Base-by-base conservation (phyloP, 2,888 invertebrate species). In the Epirrhoe alternata region DNA sequence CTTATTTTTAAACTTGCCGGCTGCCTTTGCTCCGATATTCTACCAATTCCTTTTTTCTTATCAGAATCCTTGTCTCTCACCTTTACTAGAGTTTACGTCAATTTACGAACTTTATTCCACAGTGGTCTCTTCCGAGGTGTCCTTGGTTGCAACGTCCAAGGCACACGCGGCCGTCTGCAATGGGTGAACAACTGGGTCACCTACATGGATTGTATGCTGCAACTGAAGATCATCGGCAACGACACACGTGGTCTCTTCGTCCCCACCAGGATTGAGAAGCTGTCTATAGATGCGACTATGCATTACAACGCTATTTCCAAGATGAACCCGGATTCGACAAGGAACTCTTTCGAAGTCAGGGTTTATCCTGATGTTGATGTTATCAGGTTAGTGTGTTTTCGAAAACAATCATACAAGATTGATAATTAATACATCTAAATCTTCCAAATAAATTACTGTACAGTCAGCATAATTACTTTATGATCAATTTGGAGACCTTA, bases 141-240 rank as follows among this genome's bases (percentile, higher is more conserved):
- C 1, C 76, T 93, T 5, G 91, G 92, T 6, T 93, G 94, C 73
- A 94, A 93, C 76, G 85, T 93, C 7, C 87, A 93, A 68, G 94
- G 94, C 35, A 91, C 88, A 2, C 87, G 89, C 1, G 95, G 94
- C 0, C 87, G 89, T 24, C 82, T 95, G 6, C 85, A 94, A 59
- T 98, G 97, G 97, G 94, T 94, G 56, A 96, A 96, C 77, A 97
- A 97, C 87, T 98, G 98, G 98, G 96, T 97, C 6, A 95, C 97
- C 3, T 97, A 97, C 86, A 95, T 98, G 90, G 98, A 98, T 88
- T 96, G 97, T 42, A 96, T 98, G 95, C 92, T 98, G 12, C 98
- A 98, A 86, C 95, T 97, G 77, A 95, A 95, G 76, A 95, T 98
- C 56, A 84, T 97, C 31, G 95, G 95, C 31, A 93, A 95, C 64